Conservation (phyloP, 2,113 vertebrate genomes). For the Circaetus gallicus region DNA sequence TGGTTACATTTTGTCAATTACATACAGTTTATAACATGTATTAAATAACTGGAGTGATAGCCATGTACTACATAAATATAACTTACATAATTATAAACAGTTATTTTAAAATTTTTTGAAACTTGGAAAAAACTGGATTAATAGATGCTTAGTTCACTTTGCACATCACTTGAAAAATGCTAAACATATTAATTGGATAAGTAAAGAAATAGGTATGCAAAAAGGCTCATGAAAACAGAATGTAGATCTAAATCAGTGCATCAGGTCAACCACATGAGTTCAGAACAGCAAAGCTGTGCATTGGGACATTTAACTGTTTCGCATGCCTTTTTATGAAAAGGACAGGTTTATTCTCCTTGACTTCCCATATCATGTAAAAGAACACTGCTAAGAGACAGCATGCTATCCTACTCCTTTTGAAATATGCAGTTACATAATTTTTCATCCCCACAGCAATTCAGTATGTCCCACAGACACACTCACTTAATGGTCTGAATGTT, state of each 20-base stretch:
- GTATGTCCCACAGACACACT: background rate
- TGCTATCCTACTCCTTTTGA: background rate
- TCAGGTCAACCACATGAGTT: background rate
- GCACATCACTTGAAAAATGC: background rate
- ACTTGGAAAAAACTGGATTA: background rate
- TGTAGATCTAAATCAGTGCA: background rate
- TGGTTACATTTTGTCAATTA: constrained; percentile 5
- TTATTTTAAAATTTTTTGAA: background rate
- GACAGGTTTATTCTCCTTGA: background rate
- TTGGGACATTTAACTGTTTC: background rate
- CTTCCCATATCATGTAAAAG: background rate
- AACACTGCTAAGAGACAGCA: background rate
- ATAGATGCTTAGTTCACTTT: background rate
- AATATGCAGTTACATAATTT: background rate
- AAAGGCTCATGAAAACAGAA: background rate
- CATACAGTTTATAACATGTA: background rate
- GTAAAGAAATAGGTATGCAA: background rate
- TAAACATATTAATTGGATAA: background rate
- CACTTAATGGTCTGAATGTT: background rate
- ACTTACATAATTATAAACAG: background rate
- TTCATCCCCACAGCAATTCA: background rate
- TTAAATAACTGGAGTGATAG: background rate
- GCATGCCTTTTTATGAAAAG: background rate
- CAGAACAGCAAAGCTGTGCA: background rate
- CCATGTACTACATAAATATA: background rate